These are phyloP conservation scores for Ceriagrion tenellum DNA, from an alignment of 2,888 invertebrate species.

Conservation along the genomic window DNA sequence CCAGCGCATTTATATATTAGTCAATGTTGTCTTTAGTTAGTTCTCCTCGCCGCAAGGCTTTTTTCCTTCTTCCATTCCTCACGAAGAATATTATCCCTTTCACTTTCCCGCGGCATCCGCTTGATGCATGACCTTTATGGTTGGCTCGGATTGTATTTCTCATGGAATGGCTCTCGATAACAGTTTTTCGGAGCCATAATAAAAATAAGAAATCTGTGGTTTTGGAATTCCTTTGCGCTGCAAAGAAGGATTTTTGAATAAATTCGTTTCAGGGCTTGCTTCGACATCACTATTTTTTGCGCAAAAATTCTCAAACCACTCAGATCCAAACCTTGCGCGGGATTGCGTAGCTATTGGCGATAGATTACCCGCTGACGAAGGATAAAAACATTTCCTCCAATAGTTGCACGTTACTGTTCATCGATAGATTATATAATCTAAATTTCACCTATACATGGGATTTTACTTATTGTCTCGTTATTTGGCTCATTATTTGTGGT, in stretches of 20 bases:
- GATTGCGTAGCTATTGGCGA: too few species aligned
- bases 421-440: too few species aligned
- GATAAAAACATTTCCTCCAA: too few species aligned
- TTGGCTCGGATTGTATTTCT: not conserved
- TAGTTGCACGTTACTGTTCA: too few species aligned
- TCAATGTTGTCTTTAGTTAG: not conserved
- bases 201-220: not conserved
- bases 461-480: too few species aligned
- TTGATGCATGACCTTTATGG: not conserved
- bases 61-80: not conserved
- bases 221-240: not conserved
- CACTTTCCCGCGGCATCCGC: not conserved
- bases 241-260: not conserved
- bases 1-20: not conserved
- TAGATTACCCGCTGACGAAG: too few species aligned
- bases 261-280: not conserved
- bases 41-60: not conserved
- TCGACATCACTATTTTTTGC: too few species aligned
- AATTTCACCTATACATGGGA: too few species aligned
- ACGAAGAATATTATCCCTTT: conserved; percentile 24
- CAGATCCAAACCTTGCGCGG: too few species aligned
- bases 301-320: too few species aligned
- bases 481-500: too few species aligned
- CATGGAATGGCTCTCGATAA: not conserved
- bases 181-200: not conserved